Evolutionary conservation across 2,888 invertebrate species (phyloP), one percentile per base, ranked within the genome.

Genomic region (Trimorus sp.): DNA sequence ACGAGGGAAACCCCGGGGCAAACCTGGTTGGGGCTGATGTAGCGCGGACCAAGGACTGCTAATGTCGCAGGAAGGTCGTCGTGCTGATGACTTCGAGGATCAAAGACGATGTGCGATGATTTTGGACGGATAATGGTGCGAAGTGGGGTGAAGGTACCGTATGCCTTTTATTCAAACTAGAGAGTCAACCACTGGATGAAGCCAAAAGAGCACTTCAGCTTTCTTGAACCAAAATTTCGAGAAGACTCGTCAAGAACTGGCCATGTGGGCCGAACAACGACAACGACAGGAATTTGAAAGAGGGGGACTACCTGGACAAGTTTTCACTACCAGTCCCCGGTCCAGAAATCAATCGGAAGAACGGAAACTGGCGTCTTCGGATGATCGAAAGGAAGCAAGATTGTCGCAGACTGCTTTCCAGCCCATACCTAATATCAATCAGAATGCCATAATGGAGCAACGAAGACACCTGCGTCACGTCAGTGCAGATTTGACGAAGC

Each of bases 81-180:
- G 91, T 42, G 91, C 91, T 6, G 91, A 91, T 86, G 91, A 91
- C 75, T 91, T 91, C 63, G 91, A 91, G 26, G 91, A 91, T 16
- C 91, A 91, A 38, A 86, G 91, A 69, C 83, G 90, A 15, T 91
- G 91, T 0, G 91, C 91, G 7, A 89, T 91, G 89, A 90, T 87
- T 16, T 83, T 90, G 6, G 91, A 91, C 11, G 86, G 88, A 0
- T 91, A 91, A 40, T 83, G 90, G 56, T 87, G 88, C 60, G 91
- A 91, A 6, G 91, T 91, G 12, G 85, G 91, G 0, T 84, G 91
- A 58, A 86, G 90, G 60, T 91, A 91, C 0, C 91, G 91, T 0
- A 90, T 91, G 91, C 88, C 90, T 2, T 92, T 92, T 38, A 83
- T 91, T 38, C 89, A 91, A 15, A 89, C 90, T 70, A 88, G 90